phyloP scores from a whole-genome alignment of 2,797 vertebrate species.

The Manis javanica region DNA sequence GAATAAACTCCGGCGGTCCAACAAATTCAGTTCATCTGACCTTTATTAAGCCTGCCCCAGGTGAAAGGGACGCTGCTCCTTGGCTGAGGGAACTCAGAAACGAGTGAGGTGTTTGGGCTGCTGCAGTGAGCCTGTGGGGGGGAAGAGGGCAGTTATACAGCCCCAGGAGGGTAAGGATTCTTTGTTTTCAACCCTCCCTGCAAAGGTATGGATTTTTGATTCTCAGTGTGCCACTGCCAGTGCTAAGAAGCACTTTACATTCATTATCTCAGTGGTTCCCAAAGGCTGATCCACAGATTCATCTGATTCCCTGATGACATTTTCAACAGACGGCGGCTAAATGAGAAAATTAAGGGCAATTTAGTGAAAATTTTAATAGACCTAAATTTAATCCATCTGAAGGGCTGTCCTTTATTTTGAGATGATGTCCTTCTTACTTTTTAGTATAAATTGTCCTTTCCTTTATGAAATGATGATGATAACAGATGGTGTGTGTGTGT shows the following conservation, averaged over 20 bases:
- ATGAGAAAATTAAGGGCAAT: conserved; percentile 81
- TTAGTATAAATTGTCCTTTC: conserved; percentile 73
- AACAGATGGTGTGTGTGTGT: conserved; percentile 42
- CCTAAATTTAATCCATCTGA: conserved; percentile 78
- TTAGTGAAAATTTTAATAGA: conserved; percentile 77
- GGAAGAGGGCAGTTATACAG: background rate
- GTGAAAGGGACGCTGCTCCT: background rate
- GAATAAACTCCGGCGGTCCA: background rate
- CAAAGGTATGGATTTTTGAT: rapidly evolving
- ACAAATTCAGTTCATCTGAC: background rate
- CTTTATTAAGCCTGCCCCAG: background rate
- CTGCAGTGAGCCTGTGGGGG: no score
- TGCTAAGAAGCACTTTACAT: background rate
- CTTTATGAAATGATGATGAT: conserved; percentile 23
- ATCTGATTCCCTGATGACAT: conserved; percentile 62
- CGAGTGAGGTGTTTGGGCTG: background rate
- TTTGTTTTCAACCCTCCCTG: background rate
- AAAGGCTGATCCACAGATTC: conserved; percentile 46
- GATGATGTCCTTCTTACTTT: conserved; percentile 68
- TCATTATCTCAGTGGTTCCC: conserved; percentile 44
- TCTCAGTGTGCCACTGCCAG: background rate
- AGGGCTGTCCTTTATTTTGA: conserved; percentile 76
- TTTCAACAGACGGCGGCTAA: conserved; percentile 72
- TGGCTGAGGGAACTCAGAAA: background rate
- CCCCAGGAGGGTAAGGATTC: background rate